These are phyloP conservation scores for Cephalopachus bancanus DNA, from an alignment of 2,797 vertebrate genomes.

Conservation along the genomic window DNA sequence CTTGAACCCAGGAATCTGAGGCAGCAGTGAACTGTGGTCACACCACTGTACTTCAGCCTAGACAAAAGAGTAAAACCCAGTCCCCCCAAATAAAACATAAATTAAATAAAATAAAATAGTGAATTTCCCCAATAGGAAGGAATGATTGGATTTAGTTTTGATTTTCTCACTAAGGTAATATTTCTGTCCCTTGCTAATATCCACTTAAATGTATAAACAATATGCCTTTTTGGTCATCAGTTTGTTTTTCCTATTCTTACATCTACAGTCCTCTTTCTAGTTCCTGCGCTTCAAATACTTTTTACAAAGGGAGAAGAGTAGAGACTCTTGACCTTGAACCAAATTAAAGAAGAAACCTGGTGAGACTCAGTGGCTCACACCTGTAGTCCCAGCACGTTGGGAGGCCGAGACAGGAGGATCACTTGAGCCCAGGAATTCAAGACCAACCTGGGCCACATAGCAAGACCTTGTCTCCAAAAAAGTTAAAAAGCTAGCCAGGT, in stretches of 20 bases:
- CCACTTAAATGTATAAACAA: background rate
- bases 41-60: too few relatives aligned
- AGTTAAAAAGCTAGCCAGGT: too few relatives aligned
- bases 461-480: too few relatives aligned
- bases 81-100: too few relatives aligned
- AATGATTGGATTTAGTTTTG: background rate
- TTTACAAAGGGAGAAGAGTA: background rate
- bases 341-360: background rate
- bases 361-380: too few relatives aligned
- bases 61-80: too few relatives aligned
- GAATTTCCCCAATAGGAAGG: background rate
- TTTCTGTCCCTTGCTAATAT: background rate
- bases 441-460: too few relatives aligned
- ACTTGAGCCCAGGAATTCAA: too few relatives aligned
- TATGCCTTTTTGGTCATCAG: rapidly evolving
- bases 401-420: too few relatives aligned
- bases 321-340: background rate
- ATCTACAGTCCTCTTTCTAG: background rate
- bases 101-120: background rate
- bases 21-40: too few relatives aligned
- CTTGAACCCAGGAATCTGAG: too few relatives aligned
- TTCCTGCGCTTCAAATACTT: background rate
- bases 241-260: background rate
- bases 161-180: background rate
- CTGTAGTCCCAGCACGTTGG: too few relatives aligned